A percentile compares a stretch with the other conserved stretches of the same genome.
These are phyloP conservation scores for Mylabris phalerata DNA, from an alignment of 1,140 invertebrate genomes.

Conservation along the genomic window DNA sequence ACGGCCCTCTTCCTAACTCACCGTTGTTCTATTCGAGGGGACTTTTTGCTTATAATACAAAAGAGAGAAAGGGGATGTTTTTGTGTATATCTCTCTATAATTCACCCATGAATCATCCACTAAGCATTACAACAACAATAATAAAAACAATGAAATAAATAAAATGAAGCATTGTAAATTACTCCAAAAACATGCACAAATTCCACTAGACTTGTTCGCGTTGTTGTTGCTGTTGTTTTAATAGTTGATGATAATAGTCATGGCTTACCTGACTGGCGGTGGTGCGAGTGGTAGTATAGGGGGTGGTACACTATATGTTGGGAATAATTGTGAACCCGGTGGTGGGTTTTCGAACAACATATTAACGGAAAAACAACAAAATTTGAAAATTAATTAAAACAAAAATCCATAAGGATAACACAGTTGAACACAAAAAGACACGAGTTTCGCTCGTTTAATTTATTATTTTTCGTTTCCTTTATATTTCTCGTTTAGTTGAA, in stretches of 20 bases:
- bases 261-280: constrained; percentile 25
- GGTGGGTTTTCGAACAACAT: constrained; percentile 32
- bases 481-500: neutral
- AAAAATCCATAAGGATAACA: too few species aligned
- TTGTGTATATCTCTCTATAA: neutral
- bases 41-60: neutral
- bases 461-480: too few species aligned
- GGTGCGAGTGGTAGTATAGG: constrained; percentile 26
- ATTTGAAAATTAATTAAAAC: neutral
- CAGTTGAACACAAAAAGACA: neutral
- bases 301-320: constrained; percentile 31
- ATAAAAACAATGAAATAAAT: constrained; percentile 1
- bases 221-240: too few species aligned
- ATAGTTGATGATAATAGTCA: too few species aligned
- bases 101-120: neutral
- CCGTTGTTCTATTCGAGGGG: neutral
- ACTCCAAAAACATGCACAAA: constrained; percentile 3
- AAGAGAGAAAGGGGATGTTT: too few species aligned
- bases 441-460: neutral
- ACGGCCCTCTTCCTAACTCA: constrained; percentile 1
- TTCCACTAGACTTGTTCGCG: constrained; percentile 1
- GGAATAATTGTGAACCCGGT: constrained; percentile 21
- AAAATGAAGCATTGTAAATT: constrained; percentile 1
- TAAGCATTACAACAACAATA: constrained; percentile 1
- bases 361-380: constrained; percentile 1